These are phyloP conservation scores for Rhabdornis inornatus DNA, from an alignment of 2,113 vertebrate genomes.

Conservation along the genomic window DNA sequence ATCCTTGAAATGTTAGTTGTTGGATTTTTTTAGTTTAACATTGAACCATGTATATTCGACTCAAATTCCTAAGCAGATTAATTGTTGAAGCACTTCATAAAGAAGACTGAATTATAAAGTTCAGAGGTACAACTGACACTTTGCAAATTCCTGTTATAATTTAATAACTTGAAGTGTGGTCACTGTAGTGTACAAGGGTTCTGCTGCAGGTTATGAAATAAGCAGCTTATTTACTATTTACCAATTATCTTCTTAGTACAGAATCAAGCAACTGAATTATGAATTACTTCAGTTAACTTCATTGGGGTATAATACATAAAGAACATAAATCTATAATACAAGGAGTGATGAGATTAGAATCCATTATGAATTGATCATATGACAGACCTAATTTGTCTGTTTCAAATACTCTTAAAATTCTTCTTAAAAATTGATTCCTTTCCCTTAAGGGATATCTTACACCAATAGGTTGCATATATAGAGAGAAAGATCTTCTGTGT, in stretches of 20 bases:
- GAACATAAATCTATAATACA: not conserved
- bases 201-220: not conserved
- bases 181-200: not conserved
- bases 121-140: not conserved
- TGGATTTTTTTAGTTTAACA: not conserved
- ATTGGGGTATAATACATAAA: not conserved
- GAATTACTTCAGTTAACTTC: not conserved
- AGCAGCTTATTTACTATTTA: conserved; percentile 7
- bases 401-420: not conserved
- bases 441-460: not conserved
- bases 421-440: not conserved
- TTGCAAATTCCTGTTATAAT: not conserved
- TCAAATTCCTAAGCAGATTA: not conserved
- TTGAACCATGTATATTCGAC: not conserved
- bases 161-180: not conserved
- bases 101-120: not conserved
- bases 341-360: not conserved
- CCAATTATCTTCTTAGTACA: not conserved
- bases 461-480: not conserved
- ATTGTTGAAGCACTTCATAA: not conserved
- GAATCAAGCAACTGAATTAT: not conserved
- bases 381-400: not conserved
- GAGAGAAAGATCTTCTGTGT: not conserved
- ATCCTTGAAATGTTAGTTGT: not conserved
- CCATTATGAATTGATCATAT: not conserved